Conservation (phyloP, 2,113 vertebrate genomes). For the Larimichthys polyactis region DNA sequence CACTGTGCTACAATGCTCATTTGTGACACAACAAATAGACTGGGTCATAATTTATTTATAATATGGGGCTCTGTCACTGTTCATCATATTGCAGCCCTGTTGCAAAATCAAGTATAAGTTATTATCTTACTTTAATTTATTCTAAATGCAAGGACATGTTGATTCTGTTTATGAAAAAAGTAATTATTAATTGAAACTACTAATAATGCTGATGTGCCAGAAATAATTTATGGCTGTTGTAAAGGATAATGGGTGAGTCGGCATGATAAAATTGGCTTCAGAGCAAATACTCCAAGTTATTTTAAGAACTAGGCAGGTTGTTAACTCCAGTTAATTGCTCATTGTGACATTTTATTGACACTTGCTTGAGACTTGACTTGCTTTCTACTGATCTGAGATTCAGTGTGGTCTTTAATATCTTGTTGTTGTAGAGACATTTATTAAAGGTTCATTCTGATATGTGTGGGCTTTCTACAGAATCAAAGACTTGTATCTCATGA, state of each 20-base stretch:
- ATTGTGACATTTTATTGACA: background rate
- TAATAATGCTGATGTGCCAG: too few species aligned
- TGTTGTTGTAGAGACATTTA: background rate
- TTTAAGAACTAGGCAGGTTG: background rate
- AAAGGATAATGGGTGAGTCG: background rate
- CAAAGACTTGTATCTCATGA: background rate
- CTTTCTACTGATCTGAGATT: background rate
- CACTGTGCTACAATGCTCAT: background rate
- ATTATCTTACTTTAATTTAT: background rate
- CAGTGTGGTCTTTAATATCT: background rate
- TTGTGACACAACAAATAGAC: background rate
- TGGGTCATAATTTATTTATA: background rate
- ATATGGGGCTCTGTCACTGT: background rate
- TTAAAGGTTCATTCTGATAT: background rate
- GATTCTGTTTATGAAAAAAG: background rate
- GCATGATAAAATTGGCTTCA: background rate
- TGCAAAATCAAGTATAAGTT: background rate
- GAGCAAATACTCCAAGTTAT: background rate
- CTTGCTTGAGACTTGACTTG: background rate
- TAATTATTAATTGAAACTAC: too few species aligned
- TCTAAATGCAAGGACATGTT: background rate
- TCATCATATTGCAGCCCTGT: conserved; percentile 14
- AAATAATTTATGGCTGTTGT: background rate
- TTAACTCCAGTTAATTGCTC: background rate
- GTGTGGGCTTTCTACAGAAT: background rate